Conservation (phyloP, 2,797 vertebrate genomes). For the Spinus olivaceus region DNA sequence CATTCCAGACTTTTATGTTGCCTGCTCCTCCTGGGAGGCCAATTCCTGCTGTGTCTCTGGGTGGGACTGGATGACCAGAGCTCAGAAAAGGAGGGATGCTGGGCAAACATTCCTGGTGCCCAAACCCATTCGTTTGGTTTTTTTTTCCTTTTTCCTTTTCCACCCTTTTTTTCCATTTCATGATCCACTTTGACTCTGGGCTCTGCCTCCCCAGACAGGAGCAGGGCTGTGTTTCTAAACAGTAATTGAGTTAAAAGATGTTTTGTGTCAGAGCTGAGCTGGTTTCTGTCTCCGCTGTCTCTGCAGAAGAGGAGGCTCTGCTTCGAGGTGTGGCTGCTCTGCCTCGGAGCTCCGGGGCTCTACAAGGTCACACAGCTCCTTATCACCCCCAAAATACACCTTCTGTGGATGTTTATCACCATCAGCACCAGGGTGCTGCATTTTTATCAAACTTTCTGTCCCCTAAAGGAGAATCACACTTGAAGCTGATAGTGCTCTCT, state of each 20-base stretch:
- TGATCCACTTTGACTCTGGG: conserved; percentile 54
- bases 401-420: neutral
- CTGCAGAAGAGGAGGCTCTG: neutral
- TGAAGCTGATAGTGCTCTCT: conserved; percentile 7
- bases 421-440: neutral
- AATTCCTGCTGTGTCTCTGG: neutral
- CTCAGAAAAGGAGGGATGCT: neutral
- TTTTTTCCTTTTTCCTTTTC: neutral
- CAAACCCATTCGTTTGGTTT: neutral
- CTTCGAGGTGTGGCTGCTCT: fast-evolving
- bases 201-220: conserved; percentile 36
- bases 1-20: conserved; percentile 72
- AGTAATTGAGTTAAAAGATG: conserved; percentile 57
- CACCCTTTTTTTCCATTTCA: neutral
- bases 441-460: conserved; percentile 49
- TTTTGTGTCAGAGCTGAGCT: conserved; percentile 48
- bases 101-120: neutral
- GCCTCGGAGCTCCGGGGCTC: neutral
- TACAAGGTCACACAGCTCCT: conserved; percentile 26
- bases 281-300: neutral
- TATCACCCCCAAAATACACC: neutral
- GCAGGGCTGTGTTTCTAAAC: conserved; percentile 40
- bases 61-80: conserved; percentile 31
- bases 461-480: conserved; percentile 40
- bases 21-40: conserved; percentile 55